phyloP scores from a whole-genome alignment of 1,140 invertebrate genomes.

The Penaeus vannamei region DNA sequence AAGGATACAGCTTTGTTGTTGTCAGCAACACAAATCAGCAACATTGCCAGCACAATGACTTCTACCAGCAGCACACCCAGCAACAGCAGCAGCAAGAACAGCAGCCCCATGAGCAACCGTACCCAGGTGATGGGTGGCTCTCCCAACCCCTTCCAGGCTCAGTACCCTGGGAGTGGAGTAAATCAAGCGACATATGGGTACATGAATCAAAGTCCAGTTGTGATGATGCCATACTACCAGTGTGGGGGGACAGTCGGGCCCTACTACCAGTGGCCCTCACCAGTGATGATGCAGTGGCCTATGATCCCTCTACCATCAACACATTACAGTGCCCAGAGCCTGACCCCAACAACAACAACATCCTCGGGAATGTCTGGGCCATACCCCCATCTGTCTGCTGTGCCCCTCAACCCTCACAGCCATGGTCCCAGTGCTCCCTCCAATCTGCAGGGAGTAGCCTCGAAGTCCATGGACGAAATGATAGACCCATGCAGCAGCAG shows the following conservation, averaged over 20 bases:
- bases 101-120: constrained; percentile 12
- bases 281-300: constrained; percentile 45
- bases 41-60: background rate
- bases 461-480: background rate
- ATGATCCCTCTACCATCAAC: background rate
- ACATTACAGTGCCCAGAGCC: constrained; percentile 14
- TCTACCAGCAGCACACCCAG: background rate
- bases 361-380: constrained; percentile 1
- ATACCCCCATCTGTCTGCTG: background rate
- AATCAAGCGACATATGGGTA: constrained; percentile 39
- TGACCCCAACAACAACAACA: constrained; percentile 21
- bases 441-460: constrained; percentile 16
- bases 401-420: constrained; percentile 28
- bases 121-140: background rate
- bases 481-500: background rate
- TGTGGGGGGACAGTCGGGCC: constrained; percentile 32
- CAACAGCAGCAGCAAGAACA: constrained; percentile 14
- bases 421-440: background rate
- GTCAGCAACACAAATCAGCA: background rate
- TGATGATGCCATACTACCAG: constrained; percentile 47
- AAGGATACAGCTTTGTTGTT: constrained; percentile 19
- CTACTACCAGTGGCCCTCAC: constrained; percentile 43
- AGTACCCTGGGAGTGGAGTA: constrained; percentile 25
- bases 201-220: constrained; percentile 19
- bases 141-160: constrained; percentile 4